Base-by-base conservation (phyloP, 2,797 vertebrate species). In the Sebastes alutus region DNA sequence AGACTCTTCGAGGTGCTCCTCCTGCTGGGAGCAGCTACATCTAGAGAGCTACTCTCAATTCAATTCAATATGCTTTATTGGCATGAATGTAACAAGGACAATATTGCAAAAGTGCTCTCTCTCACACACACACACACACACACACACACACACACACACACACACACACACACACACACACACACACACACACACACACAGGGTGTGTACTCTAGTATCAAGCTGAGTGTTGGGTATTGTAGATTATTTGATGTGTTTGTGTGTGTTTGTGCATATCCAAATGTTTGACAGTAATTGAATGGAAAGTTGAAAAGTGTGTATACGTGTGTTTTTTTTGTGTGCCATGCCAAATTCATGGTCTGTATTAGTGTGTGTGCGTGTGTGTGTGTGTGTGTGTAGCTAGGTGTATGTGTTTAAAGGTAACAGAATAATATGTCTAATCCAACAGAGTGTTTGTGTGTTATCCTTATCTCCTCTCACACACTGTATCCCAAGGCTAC, bases 381-480 rank as follows among this genome's bases (percentile, higher is more conserved):
- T 54, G 59, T 42, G n/a, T 65, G 58, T 54, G 59, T 42, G n/a
- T 69, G 56, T 71, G 6, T 68, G 54, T 56, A 27, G 32, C 4
- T 59, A 46, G 5, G 5, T 29, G 27, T 27, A n/a, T 77, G 61
- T 78, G 59, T 84, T 68, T 72, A 62, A 83, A 89, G 35, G 81
- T 84, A 86, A 81, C 58, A 79, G 13, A 88, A 86, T 86, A 82
- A 72, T 80, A 66, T 76, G 66, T 81, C 63, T 79, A 83, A 85
- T 88, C 84, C 82, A 81, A 58, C 67, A 59, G 27, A 63, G 73
- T 79, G 85, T 81, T 81, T 82, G 77, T 87, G 72, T 86, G 83
- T 87, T 84, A 75, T 78, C 54, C 91, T 91, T 91, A 91, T 93
- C 88, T 91, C 42, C 60, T 72, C 81, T 83, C 80, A 84, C 89